These are phyloP conservation scores for Ambastaia sidthimunki DNA, from an alignment of 2,797 vertebrate genomes.

Conservation along the genomic window DNA sequence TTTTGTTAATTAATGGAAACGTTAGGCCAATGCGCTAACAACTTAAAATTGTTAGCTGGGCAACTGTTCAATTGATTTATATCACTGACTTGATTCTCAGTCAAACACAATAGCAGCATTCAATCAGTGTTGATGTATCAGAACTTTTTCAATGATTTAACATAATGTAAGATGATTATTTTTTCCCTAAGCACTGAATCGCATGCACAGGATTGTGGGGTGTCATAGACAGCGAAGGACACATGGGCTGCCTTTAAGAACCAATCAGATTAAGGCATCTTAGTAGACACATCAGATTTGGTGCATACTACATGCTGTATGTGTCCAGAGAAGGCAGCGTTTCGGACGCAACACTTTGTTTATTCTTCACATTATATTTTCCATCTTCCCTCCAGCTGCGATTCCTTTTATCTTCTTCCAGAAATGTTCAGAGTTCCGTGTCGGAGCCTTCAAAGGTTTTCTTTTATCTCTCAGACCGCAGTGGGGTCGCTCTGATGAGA, in stretches of 20 bases:
- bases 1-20: too few species aligned
- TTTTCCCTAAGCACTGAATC: background rate
- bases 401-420: constrained; percentile 79
- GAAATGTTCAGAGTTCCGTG: constrained; percentile 72
- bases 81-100: too few species aligned
- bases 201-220: background rate
- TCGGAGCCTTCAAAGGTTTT: constrained; percentile 74
- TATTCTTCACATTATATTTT: constrained; percentile 61
- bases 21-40: too few species aligned
- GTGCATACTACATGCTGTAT: background rate
- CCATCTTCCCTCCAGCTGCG: constrained; percentile 63
- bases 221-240: background rate
- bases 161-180: background rate
- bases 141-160: background rate
- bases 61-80: too few species aligned
- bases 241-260: background rate
- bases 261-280: background rate
- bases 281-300: background rate
- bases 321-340: background rate
- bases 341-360: background rate
- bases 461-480: constrained; percentile 73
- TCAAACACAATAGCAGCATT: too few species aligned
- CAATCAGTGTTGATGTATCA: background rate
- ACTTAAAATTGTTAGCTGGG: too few species aligned
- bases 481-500: constrained; percentile 64